Evolutionary conservation across 1,140 invertebrate genomes (phyloP).

Genomic region (Oppia nitens): DNA sequence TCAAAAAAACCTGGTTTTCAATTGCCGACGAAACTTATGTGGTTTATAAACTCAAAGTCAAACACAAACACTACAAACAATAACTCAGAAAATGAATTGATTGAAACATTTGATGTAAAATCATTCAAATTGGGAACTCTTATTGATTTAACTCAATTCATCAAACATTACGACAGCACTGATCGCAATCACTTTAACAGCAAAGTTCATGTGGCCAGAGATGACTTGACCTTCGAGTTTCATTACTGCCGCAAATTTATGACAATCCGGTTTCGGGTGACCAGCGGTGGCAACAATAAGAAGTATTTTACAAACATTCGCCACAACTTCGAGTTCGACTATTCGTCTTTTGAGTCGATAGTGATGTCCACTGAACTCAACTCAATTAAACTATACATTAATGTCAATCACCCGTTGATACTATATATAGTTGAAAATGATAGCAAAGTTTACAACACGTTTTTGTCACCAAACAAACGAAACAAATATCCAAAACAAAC

Average conservation of each 20-base stretch:
- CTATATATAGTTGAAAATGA: neutral
- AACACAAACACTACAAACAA: too few species aligned
- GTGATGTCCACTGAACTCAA: neutral
- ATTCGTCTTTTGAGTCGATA: neutral
- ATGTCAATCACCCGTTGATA: neutral
- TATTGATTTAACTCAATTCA: neutral
- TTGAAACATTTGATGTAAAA: neutral
- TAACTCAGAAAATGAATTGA: too few species aligned
- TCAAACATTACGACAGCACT: neutral
- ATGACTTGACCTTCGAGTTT: neutral
- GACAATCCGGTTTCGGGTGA: neutral
- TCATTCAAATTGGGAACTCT: neutral
- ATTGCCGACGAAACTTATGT: too few species aligned
- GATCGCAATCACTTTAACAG: neutral
- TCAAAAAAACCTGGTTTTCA: too few species aligned
- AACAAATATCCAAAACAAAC: neutral
- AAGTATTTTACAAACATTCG: neutral
- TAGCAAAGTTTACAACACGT: neutral
- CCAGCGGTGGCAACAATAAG: neutral
- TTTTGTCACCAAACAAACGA: neutral
- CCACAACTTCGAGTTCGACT: neutral
- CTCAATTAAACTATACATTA: neutral
- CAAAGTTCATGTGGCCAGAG: neutral
- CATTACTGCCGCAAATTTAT: neutral
- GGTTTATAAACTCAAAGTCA: too few species aligned